phyloP scores from a whole-genome alignment of 2,888 invertebrate genomes.

The Dermolepida albohirtum region DNA sequence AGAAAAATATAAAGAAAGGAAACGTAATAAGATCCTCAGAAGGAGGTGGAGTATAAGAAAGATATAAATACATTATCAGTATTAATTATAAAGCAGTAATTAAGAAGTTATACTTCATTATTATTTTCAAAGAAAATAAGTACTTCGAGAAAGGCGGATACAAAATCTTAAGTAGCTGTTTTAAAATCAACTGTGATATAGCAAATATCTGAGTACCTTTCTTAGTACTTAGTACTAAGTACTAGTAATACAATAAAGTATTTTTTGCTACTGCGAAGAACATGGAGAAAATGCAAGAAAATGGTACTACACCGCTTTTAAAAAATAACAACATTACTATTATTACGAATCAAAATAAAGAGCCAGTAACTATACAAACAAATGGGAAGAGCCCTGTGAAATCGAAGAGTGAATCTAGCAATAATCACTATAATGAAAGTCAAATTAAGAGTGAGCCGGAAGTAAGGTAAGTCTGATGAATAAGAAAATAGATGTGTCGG shows the following conservation, averaged over 20 bases:
- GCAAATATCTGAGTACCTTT: neutral
- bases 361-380: too few relatives aligned
- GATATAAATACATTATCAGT: too few relatives aligned
- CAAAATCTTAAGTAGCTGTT: too few relatives aligned
- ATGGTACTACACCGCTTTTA: constrained; percentile 20
- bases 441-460: constrained; percentile 6
- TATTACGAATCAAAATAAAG: constrained; percentile 14
- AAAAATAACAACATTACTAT: constrained; percentile 9
- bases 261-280: neutral
- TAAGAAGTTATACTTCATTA: too few relatives aligned
- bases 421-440: constrained; percentile 12
- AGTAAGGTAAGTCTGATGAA: constrained; percentile 14
- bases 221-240: constrained; percentile 16
- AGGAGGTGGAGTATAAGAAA: too few relatives aligned
- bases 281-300: constrained; percentile 26
- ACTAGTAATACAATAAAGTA: constrained; percentile 13
- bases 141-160: too few relatives aligned
- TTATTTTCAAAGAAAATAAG: too few relatives aligned
- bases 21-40: too few relatives aligned
- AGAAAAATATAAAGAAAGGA: too few relatives aligned
- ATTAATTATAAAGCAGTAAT: too few relatives aligned
- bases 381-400: constrained; percentile 14
- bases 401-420: constrained; percentile 7
- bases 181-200: too few relatives aligned
- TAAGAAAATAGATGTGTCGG: neutral